A percentile compares a stretch with the other conserved stretches of the same genome.
Conservation (phyloP, 2,797 vertebrate species). For the Nannoperca australis region DNA sequence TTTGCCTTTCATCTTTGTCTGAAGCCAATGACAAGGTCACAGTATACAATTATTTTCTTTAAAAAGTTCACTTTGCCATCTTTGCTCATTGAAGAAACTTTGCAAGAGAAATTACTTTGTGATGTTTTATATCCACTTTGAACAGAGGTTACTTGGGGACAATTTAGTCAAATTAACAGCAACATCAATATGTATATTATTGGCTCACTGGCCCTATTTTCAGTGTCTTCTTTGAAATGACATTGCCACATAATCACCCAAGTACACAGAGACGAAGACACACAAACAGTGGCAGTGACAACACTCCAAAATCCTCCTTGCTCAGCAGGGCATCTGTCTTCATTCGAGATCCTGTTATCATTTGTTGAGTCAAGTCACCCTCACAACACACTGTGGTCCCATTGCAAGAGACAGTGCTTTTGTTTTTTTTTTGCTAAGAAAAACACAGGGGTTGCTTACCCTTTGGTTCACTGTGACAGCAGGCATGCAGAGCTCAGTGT, state of each 20-base stretch:
- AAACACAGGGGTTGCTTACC: conserved; percentile 55
- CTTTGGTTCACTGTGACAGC: conserved; percentile 52
- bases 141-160: neutral
- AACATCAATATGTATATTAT: conserved; percentile 19
- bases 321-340: conserved; percentile 60
- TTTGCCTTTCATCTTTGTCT: conserved; percentile 32
- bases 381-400: conserved; percentile 45
- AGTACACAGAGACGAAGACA: conserved; percentile 23
- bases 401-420: conserved; percentile 55
- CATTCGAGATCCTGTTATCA: conserved; percentile 56
- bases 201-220: conserved; percentile 20
- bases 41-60: conserved; percentile 7
- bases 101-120: conserved; percentile 1
- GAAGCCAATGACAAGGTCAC: conserved; percentile 35
- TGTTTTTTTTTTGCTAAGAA: conserved; percentile 54
- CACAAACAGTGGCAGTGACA: conserved; percentile 27
- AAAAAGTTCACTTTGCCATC: neutral
- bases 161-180: conserved; percentile 30
- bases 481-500: conserved; percentile 47
- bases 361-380: conserved; percentile 64
- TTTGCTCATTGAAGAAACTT: conserved; percentile 22
- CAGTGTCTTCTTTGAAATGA: conserved; percentile 29
- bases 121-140: conserved; percentile 19
- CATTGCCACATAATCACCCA: conserved; percentile 8
- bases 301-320: conserved; percentile 18